Evolutionary conservation across 1,140 invertebrate species (phyloP).

Genomic region (fruit fly (Drosophila melanogaster)): Release_6_plus_ISO1_MT NT_037436.4:13407501-13408000

Average conservation of each 20-base stretch:
- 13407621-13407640: conserved; percentile 82
- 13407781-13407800: background rate
- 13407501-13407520: conserved; percentile 36
- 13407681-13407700: conserved; percentile 23
- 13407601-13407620: conserved; percentile 50
- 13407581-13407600: conserved; percentile 9
- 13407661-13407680: conserved; percentile 59
- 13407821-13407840: too few relatives aligned
- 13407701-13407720: conserved; percentile 58
- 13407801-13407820: background rate
- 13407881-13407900: too few relatives aligned
- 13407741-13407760: conserved; percentile 18
- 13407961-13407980: too few relatives aligned
- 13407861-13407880: too few relatives aligned
- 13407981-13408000: too few relatives aligned
- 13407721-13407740: conserved; percentile 53
- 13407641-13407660: conserved; percentile 76
- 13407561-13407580: conserved; percentile 75
- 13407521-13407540: background rate
- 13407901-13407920: too few relatives aligned
- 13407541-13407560: conserved; percentile 30
- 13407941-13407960: too few relatives aligned
- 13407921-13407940: too few relatives aligned
- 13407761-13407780: background rate
- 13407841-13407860: too few relatives aligned